These are phyloP conservation scores for Engraulis encrasicolus DNA, from an alignment of 2,113 vertebrate species.

Conservation along the genomic window DNA sequence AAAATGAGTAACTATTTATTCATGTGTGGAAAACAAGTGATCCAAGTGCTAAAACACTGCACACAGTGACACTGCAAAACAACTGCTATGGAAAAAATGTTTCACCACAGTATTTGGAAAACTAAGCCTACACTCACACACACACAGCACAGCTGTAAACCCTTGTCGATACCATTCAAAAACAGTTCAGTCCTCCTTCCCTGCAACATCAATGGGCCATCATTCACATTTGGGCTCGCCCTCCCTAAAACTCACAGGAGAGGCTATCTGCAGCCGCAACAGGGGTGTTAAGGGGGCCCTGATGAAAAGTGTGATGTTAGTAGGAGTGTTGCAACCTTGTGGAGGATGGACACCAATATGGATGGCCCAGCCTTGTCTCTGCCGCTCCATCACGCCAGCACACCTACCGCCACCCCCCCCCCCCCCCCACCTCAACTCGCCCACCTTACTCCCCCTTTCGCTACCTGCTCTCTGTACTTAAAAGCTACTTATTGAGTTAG, in stretches of 20 bases:
- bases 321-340: slow-evolving; percentile 24
- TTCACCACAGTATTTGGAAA: too few species aligned
- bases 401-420: neutral
- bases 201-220: too few species aligned
- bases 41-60: too few species aligned
- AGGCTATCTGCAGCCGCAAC: neutral
- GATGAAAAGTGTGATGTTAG: slow-evolving; percentile 67
- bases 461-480: slow-evolving; percentile 67
- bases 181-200: neutral
- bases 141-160: too few species aligned
- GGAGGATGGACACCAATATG: slow-evolving; percentile 60
- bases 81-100: too few species aligned
- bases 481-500: slow-evolving; percentile 82
- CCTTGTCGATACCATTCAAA: neutral
- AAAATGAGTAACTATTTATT: too few species aligned
- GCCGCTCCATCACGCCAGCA: slow-evolving; percentile 54
- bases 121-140: too few species aligned
- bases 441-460: neutral
- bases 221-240: neutral
- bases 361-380: slow-evolving; percentile 53
- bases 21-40: too few species aligned
- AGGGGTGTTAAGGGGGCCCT: slow-evolving; percentile 45
- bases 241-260: neutral
- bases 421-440: too few species aligned
- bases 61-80: too few species aligned